phyloP scores from a whole-genome alignment of 1,140 invertebrate genomes.

The Kradibia gibbosae region DNA sequence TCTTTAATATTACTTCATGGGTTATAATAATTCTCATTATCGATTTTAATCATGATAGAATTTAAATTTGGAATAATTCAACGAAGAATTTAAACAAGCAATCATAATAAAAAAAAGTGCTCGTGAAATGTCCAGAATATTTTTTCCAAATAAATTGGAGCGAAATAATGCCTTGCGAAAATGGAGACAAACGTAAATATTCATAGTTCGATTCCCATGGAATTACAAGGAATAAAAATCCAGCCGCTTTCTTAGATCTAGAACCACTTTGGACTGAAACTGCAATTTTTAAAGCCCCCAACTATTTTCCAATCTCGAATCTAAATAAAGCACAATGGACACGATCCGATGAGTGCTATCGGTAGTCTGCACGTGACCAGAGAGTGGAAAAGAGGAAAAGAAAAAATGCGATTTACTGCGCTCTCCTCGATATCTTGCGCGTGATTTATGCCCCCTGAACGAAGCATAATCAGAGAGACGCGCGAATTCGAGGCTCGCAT shows the following conservation, averaged over 20 bases:
- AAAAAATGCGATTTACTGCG: neutral
- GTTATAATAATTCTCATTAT: too few relatives aligned
- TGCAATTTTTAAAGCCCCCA: neutral
- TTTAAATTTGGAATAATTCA: too few relatives aligned
- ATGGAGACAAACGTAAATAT: too few relatives aligned
- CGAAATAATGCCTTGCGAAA: too few relatives aligned
- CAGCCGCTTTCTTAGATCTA: too few relatives aligned
- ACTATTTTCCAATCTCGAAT: neutral
- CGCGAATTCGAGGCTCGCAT: neutral
- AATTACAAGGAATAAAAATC: neutral
- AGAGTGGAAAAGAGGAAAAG: neutral
- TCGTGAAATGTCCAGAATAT: too few relatives aligned
- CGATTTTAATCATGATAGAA: too few relatives aligned
- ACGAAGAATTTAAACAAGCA: too few relatives aligned
- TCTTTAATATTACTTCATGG: too few relatives aligned
- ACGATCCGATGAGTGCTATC: neutral
- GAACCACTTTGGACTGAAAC: neutral
- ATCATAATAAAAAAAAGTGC: too few relatives aligned
- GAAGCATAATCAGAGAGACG: neutral
- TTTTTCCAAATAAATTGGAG: too few relatives aligned
- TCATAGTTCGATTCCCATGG: neutral
- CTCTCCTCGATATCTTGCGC: neutral
- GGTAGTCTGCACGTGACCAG: neutral
- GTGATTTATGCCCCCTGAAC: neutral
- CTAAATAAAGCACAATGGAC: neutral